Evolutionary conservation across 2,797 vertebrate genomes (phyloP).

Genomic region (Enteromius anoplus): DNA sequence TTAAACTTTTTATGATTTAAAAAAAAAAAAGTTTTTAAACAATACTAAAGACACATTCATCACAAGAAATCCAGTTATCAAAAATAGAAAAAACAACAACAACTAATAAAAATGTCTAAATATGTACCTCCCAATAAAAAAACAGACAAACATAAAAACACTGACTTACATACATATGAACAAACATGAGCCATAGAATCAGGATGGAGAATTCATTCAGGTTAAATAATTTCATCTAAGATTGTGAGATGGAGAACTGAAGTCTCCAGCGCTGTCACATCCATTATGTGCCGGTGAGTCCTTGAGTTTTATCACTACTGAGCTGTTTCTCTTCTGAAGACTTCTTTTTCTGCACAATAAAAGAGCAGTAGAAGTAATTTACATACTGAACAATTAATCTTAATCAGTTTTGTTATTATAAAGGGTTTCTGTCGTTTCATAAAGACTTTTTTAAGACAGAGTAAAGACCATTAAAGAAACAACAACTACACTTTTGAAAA

Average conservation of each 20-base stretch:
- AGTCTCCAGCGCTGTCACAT: not conserved
- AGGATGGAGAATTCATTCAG: not conserved
- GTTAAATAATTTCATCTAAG: not conserved
- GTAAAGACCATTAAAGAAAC: not conserved
- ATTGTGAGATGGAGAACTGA: not conserved
- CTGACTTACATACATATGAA: not conserved
- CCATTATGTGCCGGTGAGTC: not conserved
- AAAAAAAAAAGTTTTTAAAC: not conserved
- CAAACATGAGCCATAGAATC: not conserved
- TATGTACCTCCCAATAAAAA: not conserved
- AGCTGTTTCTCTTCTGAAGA: constrained; percentile 27
- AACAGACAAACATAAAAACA: not conserved
- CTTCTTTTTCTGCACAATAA: constrained; percentile 55
- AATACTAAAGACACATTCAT: not conserved
- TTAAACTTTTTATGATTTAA: not conserved
- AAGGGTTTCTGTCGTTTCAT: not conserved
- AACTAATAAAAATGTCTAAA: not conserved
- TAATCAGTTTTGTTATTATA: not conserved
- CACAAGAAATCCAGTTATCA: constrained; percentile 7
- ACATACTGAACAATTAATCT: not conserved
- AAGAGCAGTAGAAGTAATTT: not conserved
- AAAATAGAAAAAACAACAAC: constrained; percentile 16
- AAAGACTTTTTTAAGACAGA: not conserved
- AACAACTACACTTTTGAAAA: not conserved
- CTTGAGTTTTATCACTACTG: not conserved